Evolutionary conservation across 2,113 vertebrate genomes (phyloP).

Genomic region (Lasiurus cinereus): DNA sequence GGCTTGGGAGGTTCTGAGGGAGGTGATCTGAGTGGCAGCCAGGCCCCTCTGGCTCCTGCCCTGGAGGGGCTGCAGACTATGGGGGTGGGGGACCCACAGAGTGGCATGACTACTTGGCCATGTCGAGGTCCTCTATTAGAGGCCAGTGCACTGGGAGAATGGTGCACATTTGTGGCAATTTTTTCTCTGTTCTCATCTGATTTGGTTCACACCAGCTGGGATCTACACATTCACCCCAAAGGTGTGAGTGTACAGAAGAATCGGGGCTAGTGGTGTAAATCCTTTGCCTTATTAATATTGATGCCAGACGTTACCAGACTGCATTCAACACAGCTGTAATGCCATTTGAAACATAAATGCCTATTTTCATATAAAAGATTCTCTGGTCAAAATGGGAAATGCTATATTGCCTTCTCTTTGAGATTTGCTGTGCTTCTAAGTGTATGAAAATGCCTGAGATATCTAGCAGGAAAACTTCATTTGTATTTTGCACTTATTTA

Average conservation of each 20-base stretch:
- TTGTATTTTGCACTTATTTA: constrained; percentile 22
- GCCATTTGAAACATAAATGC: constrained; percentile 9
- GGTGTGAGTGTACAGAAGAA: not conserved
- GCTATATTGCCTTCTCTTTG: not conserved
- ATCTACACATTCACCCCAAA: not conserved
- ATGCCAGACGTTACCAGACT: not conserved
- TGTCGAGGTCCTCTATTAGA: not conserved
- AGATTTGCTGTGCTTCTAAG: not conserved
- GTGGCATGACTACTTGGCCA: not conserved
- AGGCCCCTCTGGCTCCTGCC: constrained; percentile 60
- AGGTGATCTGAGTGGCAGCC: constrained; percentile 74
- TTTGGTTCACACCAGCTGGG: not conserved
- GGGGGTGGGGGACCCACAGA: not conserved
- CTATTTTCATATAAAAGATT: not conserved
- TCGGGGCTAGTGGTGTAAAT: not conserved
- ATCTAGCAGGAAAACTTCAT: not conserved
- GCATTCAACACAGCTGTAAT: not conserved
- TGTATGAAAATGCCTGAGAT: not conserved
- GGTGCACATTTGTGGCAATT: not conserved
- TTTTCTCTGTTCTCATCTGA: not conserved
- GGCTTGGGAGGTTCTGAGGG: constrained; percentile 77
- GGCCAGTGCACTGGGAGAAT: not conserved
- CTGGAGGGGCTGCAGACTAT: not conserved
- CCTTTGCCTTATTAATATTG: not conserved
- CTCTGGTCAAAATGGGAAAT: constrained; percentile 13